These are phyloP conservation scores for Eira barbara DNA, from an alignment of 2,113 vertebrate genomes.

Conservation along the genomic window DNA sequence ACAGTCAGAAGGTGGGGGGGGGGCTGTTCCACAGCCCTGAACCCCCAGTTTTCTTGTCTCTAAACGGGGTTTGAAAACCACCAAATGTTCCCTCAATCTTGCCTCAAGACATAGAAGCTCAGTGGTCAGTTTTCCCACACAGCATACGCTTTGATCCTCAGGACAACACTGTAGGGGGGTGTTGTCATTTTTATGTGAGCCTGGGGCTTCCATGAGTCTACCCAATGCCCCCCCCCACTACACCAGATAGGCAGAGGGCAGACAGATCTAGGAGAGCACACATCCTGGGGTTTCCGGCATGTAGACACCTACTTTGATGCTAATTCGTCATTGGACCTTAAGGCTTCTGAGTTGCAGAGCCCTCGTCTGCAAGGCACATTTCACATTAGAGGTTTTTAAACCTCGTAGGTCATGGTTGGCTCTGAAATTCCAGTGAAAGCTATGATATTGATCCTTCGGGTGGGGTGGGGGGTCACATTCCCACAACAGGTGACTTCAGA, in stretches of 20 bases:
- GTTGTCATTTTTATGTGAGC: neutral
- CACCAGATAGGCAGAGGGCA: accelerated
- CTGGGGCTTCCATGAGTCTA: accelerated
- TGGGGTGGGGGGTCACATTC: neutral
- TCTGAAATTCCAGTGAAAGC: neutral
- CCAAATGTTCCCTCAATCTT: neutral
- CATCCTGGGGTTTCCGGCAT: accelerated
- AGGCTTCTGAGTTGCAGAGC: neutral
- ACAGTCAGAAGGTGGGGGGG: accelerated
- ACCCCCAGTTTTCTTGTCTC: neutral
- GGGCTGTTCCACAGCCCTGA: accelerated
- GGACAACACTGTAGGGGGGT: no score
- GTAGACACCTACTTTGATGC: accelerated
- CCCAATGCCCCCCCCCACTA: neutral
- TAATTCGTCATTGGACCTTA: neutral
- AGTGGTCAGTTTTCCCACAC: neutral
- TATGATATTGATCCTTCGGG: accelerated
- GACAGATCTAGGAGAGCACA: accelerated
- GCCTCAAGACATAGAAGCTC: neutral
- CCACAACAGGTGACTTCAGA: no score
- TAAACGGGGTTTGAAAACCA: neutral
- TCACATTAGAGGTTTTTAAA: neutral
- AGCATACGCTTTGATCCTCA: neutral
- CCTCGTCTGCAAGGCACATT: accelerated
- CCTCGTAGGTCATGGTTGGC: accelerated